Conservation (phyloP, 2,797 vertebrate species). For the Schizopygopsis malacanthus region DNA sequence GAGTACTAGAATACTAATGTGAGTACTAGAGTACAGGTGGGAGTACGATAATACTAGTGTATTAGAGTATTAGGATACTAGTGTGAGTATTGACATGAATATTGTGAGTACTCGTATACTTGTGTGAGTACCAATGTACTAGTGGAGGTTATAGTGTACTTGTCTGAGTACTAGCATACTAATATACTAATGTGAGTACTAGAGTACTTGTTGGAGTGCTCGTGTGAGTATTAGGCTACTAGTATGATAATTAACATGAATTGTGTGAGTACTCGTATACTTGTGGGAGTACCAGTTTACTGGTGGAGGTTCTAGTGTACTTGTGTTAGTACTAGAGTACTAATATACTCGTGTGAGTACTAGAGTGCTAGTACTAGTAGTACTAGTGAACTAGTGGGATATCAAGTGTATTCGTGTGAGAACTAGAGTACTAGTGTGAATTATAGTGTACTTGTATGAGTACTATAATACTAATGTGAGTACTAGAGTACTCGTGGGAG, state of each 20-base stretch:
- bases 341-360: neutral
- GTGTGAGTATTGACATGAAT: too few species aligned
- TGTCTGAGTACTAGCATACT: too few species aligned
- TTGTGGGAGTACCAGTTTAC: neutral
- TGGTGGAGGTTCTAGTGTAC: neutral
- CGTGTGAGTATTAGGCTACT: neutral
- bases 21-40: neutral
- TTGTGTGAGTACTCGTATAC: neutral
- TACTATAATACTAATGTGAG: neutral
- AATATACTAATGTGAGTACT: too few species aligned
- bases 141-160: too few species aligned
- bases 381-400: neutral
- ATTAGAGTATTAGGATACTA: too few species aligned
- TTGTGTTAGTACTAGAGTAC: neutral
- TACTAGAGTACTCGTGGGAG: too few species aligned
- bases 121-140: too few species aligned
- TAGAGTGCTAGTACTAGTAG: neutral
- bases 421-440: neutral
- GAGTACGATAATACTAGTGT: too few species aligned
- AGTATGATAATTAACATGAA: neutral
- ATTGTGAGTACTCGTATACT: too few species aligned
- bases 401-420: neutral
- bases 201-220: too few species aligned
- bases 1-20: neutral
- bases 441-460: neutral